Percentiles rank a stretch among this genome's conserved stretches.
These are phyloP conservation scores for Lethenteron camtschaticum DNA, from an alignment of 2,113 vertebrate species.

Conservation along the genomic window DNA sequence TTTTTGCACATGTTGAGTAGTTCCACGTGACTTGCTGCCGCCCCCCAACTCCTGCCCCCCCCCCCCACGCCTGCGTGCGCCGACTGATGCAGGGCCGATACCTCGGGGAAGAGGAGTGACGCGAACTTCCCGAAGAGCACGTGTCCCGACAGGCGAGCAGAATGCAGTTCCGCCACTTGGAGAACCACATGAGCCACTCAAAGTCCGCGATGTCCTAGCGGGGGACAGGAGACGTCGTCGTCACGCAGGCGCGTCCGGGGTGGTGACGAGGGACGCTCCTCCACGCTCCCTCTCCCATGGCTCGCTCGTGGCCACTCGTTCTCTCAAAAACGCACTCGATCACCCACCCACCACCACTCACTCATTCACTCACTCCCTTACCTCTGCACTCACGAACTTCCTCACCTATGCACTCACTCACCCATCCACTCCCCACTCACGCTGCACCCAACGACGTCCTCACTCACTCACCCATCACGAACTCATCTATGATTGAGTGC, in stretches of 20 bases:
- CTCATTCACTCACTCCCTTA: neutral
- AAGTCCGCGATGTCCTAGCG: slow-evolving; percentile 56
- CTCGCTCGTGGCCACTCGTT: neutral
- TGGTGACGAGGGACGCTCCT: neutral
- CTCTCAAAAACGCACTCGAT: neutral
- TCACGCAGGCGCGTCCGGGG: too few species aligned
- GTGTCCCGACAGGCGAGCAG: slow-evolving; percentile 63
- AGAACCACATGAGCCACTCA: slow-evolving; percentile 98
- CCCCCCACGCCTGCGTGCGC: too few species aligned
- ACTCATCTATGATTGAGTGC: too few species aligned
- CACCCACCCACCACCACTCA: neutral
- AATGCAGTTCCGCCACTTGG: slow-evolving; percentile 57
- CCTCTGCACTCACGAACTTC: too few species aligned
- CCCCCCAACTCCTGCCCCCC: too few species aligned
- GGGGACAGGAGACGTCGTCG: neutral
- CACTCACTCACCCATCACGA: too few species aligned
- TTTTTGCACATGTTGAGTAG: too few species aligned
- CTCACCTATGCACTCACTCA: too few species aligned
- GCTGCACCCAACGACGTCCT: too few species aligned
- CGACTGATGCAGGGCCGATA: slow-evolving; percentile 14
- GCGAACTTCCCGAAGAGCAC: slow-evolving; percentile 79
- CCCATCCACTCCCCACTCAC: too few species aligned
- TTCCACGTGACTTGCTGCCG: too few species aligned
- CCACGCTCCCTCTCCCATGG: too few species aligned
- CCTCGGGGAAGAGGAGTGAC: slow-evolving; percentile 61